A percentile compares a stretch with the other conserved stretches of the same genome.
Evolutionary conservation across 2,888 invertebrate genomes (phyloP).

Genomic region (Hirtodrosophila cameraria): DNA sequence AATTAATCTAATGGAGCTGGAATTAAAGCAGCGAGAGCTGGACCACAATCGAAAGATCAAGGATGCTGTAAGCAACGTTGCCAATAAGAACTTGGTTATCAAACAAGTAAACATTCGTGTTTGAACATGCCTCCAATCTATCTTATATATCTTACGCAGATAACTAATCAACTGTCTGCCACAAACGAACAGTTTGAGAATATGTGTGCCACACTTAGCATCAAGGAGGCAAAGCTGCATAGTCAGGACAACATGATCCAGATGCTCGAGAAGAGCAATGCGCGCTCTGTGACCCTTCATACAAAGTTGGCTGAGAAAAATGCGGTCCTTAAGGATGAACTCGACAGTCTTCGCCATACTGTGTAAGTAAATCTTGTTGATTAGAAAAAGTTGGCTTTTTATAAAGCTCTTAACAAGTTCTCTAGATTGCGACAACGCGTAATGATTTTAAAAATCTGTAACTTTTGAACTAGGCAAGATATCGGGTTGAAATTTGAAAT

Average conservation of each 20-base stretch:
- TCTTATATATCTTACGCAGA: constrained; percentile 43
- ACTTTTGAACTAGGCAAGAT: no score
- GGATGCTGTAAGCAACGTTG: constrained; percentile 71
- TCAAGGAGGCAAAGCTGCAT: constrained; percentile 75
- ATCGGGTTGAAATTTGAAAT: no score
- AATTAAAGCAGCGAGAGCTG: constrained; percentile 75
- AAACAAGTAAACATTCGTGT: no score
- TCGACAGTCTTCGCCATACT: constrained; percentile 43
- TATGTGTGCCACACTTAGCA: constrained; percentile 67
- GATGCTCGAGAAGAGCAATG: constrained; percentile 77
- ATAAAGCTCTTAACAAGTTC: constrained; percentile 40
- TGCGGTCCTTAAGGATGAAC: constrained; percentile 58
- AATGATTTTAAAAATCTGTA: background rate
- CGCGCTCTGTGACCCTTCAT: constrained; percentile 67
- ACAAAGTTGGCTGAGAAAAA: constrained; percentile 81
- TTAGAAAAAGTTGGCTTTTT: no score
- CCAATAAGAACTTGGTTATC: constrained; percentile 61
- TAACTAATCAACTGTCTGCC: constrained; percentile 71
- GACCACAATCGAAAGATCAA: constrained; percentile 63
- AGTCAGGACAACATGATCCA: constrained; percentile 81
- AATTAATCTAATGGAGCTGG: constrained; percentile 59
- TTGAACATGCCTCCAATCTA: no score
- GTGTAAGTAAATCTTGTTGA: constrained; percentile 72
- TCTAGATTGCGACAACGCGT: constrained; percentile 25
- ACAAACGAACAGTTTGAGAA: constrained; percentile 78